Evolutionary conservation across 2,797 vertebrate species (phyloP), one percentile per base, ranked within the genome.

Genomic region (Eidolon dupreanum): DNA sequence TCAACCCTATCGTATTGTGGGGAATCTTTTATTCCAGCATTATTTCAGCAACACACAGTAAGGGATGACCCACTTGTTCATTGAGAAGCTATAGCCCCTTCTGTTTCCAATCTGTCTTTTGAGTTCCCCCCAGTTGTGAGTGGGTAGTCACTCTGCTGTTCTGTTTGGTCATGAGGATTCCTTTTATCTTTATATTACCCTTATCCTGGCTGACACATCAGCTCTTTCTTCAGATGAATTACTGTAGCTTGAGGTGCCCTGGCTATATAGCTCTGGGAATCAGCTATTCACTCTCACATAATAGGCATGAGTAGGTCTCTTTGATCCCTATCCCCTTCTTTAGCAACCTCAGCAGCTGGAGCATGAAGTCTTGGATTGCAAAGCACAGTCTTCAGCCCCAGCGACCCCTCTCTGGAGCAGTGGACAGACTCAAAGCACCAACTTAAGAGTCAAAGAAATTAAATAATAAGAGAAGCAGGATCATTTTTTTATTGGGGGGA

Each of bases 201-300:
- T 91, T 90, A 95, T 86, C 20, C n/a, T 75, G 70, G 57, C 53
- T 97, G 83, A 89, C 91, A 96, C 22, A 38, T n/a, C 57, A 71
- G 26, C 38, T 89, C 91, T 89, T 88, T 96, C 70, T 95, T 75
- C 81, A 8, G 1, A 78, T 79, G 65, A 97, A 95, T 97, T 68
- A 51, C 19, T 87, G 13, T 57, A 96, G 79, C 75, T 92, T 36
- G 86, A 73, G 36, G 71, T 84, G 38, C 65, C 38, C 36, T 31
- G 77, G 83, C 28, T 61, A 61, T 61, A 61, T 77, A 0, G 2
- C 82, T 88, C 78, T 96, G 59, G 55, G 83, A 97, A 92, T 94
- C 95, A 97, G 95, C 96, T 96, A 95, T 96, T 95, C 82, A 57
- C 77, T 94, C 41, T 63, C 71, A 81, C 79, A 59, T 94, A 77